phyloP scores from a whole-genome alignment of 2,113 vertebrate species.

The Coracopsis vasa region DNA sequence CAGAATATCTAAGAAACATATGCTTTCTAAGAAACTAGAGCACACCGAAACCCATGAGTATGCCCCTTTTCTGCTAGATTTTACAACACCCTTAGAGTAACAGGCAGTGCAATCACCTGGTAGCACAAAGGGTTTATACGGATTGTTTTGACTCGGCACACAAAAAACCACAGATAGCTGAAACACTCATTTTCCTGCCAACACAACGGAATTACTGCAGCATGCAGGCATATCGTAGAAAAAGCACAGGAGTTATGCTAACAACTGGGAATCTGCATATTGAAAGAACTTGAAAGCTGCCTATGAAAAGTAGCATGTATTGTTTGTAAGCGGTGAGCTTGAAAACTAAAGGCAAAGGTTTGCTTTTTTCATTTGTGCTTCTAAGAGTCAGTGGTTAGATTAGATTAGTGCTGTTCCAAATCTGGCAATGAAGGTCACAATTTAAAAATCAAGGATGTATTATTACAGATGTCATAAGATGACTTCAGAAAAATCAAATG shows the following conservation, averaged over 20 bases:
- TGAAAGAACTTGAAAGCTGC: background rate
- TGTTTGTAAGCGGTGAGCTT: background rate
- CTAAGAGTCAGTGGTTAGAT: background rate
- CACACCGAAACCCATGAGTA: background rate
- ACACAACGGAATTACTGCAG: background rate
- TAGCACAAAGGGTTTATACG: background rate
- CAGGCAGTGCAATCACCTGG: background rate
- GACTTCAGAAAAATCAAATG: background rate
- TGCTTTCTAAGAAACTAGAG: background rate
- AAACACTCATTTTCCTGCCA: background rate
- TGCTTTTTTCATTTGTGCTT: background rate
- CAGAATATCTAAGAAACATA: background rate
- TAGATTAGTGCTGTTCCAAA: background rate
- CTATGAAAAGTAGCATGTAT: background rate
- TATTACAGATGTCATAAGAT: background rate
- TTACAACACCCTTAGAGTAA: background rate
- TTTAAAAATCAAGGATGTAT: background rate
- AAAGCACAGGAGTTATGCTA: background rate
- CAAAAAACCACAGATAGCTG: background rate
- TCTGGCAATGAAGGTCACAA: background rate
- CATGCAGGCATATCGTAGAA: background rate
- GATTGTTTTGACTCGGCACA: background rate
- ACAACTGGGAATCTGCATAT: background rate
- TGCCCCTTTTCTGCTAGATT: background rate
- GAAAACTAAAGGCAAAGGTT: background rate